Evolutionary conservation across 2,888 invertebrate species (phyloP).

Genomic region (Venusia cambrica): DNA sequence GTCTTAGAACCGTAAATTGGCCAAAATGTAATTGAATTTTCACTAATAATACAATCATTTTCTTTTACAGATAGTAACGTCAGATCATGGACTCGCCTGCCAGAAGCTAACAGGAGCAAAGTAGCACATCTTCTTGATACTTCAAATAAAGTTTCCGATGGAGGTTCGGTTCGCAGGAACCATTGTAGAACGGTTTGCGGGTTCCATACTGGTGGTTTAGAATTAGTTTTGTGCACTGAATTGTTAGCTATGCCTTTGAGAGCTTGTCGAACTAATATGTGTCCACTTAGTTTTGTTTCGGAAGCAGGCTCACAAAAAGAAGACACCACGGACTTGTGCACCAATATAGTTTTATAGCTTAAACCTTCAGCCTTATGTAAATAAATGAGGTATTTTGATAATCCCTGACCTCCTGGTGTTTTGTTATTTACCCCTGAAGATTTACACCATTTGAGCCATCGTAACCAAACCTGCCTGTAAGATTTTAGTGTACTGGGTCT

Average conservation of each 20-base stretch:
- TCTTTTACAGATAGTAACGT: no score
- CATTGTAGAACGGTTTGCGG: not conserved
- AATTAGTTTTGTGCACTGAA: not conserved
- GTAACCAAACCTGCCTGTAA: no score
- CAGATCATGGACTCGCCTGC: no score
- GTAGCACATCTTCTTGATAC: no score
- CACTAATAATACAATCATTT: no score
- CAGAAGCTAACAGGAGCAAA: no score
- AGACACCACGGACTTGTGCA: constrained; percentile 2
- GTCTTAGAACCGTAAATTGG: no score
- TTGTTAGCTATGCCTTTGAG: constrained; percentile 4
- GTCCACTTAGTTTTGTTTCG: not conserved
- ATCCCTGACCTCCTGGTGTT: not conserved
- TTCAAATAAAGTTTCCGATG: constrained; percentile 7
- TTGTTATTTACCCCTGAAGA: constrained; percentile 1
- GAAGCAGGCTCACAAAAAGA: constrained; percentile 1
- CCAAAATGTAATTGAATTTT: no score
- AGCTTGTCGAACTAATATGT: constrained; percentile 1
- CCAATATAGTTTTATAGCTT: constrained; percentile 5
- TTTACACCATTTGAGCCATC: constrained; percentile 1
- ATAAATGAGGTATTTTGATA: constrained; percentile 2
- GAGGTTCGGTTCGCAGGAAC: not conserved
- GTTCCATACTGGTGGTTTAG: constrained; percentile 6
- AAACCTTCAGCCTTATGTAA: constrained; percentile 1
- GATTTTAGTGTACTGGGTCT: no score